Base-by-base conservation (phyloP, 2,797 vertebrate genomes). In the Siniperca obscura region DNA sequence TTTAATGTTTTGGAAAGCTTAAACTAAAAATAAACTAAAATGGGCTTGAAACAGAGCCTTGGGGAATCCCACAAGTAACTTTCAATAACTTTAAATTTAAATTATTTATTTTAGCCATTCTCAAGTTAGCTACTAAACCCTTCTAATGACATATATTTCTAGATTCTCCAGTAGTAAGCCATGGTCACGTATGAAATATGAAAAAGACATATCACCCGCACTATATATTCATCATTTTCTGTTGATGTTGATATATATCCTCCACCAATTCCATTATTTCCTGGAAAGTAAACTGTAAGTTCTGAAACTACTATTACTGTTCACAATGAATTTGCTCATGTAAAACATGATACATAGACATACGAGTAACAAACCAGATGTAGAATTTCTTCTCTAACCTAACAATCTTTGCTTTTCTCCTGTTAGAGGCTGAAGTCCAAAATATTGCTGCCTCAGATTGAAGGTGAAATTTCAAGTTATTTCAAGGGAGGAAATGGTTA, bases 381-480 rank as follows among this genome's bases (percentile, higher is more conserved):
- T 11, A 38, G 8, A 38, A 40, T 22, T 14, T 34, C 8, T n/a
- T 60, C 42, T 34, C 30, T 25, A 62, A 62, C 11, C 21, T 57
- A 67, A 59, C 3, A 12, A 48, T 40, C 34, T 38, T 30, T 0
- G 8, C 6, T 17, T 61, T 40, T 21, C 12, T 48, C 11, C 27
- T 52, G 14, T 46, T 46, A 38, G 25, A 61, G 34, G 11, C 42
- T 68, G 55, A 46, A 57, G 17, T 57, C 48, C 1, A 25, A n/a
- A 30, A 40, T 34, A 16, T 44, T 66, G 52, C 53, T 0, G 5
- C 21, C 71, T 71, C 30, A 64, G 69, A 80, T 80, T 79, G 40
- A 84, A 21, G 70, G n/a, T 72, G 30, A 71, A 61, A 86, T 86
- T 82, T 77, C 55, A 55, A 52, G 48, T 80, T 56, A 67, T 83